Conservation (phyloP, 2,797 vertebrate species). For the Dryobates pubescens region DNA sequence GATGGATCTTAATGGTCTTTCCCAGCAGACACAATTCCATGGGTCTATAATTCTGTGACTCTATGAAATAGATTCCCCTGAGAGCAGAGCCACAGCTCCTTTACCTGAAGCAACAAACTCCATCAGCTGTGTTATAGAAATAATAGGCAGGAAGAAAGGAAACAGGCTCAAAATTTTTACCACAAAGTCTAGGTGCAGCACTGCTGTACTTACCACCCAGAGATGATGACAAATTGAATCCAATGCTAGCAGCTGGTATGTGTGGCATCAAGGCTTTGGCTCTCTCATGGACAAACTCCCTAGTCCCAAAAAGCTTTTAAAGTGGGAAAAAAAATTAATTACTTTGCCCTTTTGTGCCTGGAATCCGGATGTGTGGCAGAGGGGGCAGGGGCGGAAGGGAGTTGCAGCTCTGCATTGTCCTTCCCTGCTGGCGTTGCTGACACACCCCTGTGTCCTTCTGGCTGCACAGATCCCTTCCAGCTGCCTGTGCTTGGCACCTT, state of each 20-base stretch:
- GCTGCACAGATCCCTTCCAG: not conserved
- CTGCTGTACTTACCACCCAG: not conserved
- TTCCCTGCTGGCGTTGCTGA: not conserved
- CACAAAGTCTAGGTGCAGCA: not conserved
- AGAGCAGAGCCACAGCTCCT: not conserved
- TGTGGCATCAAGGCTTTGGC: slow-evolving; percentile 41
- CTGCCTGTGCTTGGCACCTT: not conserved
- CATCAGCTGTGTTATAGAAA: not conserved
- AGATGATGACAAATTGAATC: not conserved
- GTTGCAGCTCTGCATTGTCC: slow-evolving; percentile 41
- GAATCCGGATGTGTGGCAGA: slow-evolving; percentile 71
- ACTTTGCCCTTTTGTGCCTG: slow-evolving; percentile 62
- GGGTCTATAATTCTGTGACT: no score
- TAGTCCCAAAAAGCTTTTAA: slow-evolving; percentile 48
- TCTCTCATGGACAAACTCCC: slow-evolving; percentile 35
- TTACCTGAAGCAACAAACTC: not conserved
- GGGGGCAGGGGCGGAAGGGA: slow-evolving; percentile 61
- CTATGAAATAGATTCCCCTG: not conserved
- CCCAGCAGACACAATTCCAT: no score
- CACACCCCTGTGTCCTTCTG: slow-evolving; percentile 17
- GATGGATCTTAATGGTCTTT: no score
- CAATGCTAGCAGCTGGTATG: not conserved
- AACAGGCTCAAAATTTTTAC: not conserved
- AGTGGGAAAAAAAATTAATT: not conserved
- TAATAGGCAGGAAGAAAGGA: not conserved